Evolutionary conservation across 30 jellyfish, hydroid and myxozoan species (phyloP), one percentile per base, ranked within the genome.

Genomic region (Thelohanellus kitauei): DNA sequence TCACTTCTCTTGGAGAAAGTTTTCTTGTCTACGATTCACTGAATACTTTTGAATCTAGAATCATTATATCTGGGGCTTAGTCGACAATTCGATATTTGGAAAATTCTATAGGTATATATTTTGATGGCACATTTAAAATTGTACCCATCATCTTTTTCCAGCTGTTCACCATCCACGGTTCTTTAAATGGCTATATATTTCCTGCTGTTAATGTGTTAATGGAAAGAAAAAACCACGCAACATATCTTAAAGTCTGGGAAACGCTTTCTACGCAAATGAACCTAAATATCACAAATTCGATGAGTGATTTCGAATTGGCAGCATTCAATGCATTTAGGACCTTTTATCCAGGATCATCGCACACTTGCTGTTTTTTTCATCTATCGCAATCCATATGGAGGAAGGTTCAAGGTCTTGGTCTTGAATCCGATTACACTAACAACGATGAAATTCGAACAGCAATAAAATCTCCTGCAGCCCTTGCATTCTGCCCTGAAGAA

Each of bases 41-140:
- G n/a, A n/a, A n/a, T n/a, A n/a, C n/a, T n/a, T n/a, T n/a, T n/a
- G n/a, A n/a, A n/a, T n/a, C n/a, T n/a, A n/a, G n/a, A n/a, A n/a
- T n/a, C n/a, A n/a, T n/a, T n/a, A n/a, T n/a, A n/a, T n/a, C n/a
- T n/a, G n/a, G n/a, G n/a, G n/a, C n/a, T n/a, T n/a, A n/a, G n/a
- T n/a, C n/a, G n/a, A n/a, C n/a, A n/a, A n/a, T n/a, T n/a, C n/a
- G n/a, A n/a, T n/a, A n/a, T n/a, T 29, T 29, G n/a, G 10, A 10
- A 29, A 29, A 10, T 29, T 29, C 38, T 9, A 29, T 9, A 29
- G n/a, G 11, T n/a, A 10, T 10, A n/a, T 29, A 29, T n/a, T 9
- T 29, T 29, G 38, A 29, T 29, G 38, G 38, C 38, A 29, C 38
- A 29, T 29, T 29, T n/a, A 29, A 29, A n/a, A n/a, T 29, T 29